These are phyloP conservation scores for Heterodera carotae DNA, from an alignment of 1,140 invertebrate genomes.

Conservation along the genomic window DNA sequence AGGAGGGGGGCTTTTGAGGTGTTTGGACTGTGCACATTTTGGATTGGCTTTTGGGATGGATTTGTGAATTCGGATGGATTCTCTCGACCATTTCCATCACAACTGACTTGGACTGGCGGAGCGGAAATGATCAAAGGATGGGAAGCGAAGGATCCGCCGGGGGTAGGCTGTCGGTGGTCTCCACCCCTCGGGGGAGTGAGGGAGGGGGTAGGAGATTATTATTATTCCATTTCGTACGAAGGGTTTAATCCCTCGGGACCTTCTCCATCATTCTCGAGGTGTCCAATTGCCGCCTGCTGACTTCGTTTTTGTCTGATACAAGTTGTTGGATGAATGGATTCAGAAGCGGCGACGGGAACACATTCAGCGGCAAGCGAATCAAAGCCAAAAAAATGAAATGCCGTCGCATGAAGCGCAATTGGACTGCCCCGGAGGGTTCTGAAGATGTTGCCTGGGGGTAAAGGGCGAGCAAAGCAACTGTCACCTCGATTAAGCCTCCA, in stretches of 20 bases:
- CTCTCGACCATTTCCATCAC: background rate
- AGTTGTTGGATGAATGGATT: background rate
- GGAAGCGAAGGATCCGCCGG: background rate
- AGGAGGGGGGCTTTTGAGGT: no score
- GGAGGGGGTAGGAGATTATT: no score
- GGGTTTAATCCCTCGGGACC: background rate
- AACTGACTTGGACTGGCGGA: constrained; percentile 4
- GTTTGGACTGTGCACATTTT: no score
- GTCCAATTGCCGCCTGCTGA: background rate
- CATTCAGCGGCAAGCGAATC: background rate
- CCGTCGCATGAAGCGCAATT: background rate
- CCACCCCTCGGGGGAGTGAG: background rate
- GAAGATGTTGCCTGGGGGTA: background rate
- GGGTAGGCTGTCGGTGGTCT: background rate
- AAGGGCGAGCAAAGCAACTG: background rate
- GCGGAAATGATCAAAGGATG: background rate
- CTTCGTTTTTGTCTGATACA: background rate
- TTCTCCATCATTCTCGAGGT: background rate
- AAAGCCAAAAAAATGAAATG: background rate
- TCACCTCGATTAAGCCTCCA: background rate
- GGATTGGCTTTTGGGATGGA: no score
- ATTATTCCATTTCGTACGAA: constrained; percentile 1
- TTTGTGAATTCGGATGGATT: background rate
- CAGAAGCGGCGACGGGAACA: background rate
- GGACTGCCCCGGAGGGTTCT: background rate